Evolutionary conservation across 2,797 vertebrate species (phyloP).

Genomic region (Emydoidea blandingii): DNA sequence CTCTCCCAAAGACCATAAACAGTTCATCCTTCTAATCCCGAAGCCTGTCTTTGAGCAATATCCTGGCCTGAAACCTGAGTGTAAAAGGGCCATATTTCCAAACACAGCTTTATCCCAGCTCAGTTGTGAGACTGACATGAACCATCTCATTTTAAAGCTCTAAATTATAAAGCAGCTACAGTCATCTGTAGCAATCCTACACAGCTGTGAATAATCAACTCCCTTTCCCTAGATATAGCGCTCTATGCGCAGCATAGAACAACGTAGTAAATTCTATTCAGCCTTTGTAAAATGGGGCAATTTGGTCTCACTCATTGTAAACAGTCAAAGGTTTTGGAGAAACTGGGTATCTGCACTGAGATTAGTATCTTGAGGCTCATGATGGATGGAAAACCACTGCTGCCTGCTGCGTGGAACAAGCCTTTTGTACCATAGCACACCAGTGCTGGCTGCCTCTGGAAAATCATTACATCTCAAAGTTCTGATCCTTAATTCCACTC

Average conservation of each 20-base stretch:
- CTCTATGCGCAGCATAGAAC: not conserved
- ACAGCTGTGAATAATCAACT: not conserved
- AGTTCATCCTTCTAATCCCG: too few species aligned
- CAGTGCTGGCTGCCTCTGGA: too few species aligned
- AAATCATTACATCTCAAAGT: too few species aligned
- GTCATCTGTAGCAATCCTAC: not conserved
- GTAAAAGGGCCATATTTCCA: not conserved
- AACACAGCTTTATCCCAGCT: not conserved
- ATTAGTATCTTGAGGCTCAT: constrained; percentile 74
- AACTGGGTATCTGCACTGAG: constrained; percentile 78
- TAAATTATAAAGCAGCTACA: not conserved
- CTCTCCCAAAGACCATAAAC: not conserved
- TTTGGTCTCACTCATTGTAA: constrained; percentile 9
- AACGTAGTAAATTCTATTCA: not conserved
- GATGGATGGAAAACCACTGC: not conserved
- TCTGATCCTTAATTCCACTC: not conserved
- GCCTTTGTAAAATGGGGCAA: not conserved
- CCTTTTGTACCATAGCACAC: too few species aligned
- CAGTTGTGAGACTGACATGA: not conserved
- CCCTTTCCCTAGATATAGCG: not conserved
- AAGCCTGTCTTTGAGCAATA: too few species aligned
- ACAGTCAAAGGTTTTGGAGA: constrained; percentile 81
- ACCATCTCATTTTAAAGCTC: not conserved
- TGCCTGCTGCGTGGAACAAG: too few species aligned
- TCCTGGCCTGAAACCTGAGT: too few species aligned